A percentile compares a stretch with the other conserved stretches of the same genome.
Evolutionary conservation across 2,888 invertebrate genomes (phyloP).

Genomic region (Luperina nickerlii): DNA sequence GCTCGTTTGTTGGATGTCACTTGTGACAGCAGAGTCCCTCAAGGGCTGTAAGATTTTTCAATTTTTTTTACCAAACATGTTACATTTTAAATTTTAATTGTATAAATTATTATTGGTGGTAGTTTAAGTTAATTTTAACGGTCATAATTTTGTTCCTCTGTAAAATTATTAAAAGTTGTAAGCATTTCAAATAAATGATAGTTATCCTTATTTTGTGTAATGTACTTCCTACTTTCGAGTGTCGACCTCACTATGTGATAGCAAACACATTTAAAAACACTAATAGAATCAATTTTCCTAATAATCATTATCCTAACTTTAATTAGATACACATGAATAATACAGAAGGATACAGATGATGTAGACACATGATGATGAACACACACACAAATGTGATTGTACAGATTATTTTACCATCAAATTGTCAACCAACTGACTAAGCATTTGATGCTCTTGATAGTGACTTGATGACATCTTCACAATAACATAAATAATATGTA

Average conservation of each 20-base stretch:
- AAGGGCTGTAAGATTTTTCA: too few species aligned
- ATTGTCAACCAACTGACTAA: slow-evolving; percentile 11
- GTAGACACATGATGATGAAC: not conserved
- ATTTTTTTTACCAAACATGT: not conserved
- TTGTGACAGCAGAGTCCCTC: not conserved
- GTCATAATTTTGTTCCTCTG: not conserved
- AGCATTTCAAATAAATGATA: not conserved
- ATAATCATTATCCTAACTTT: slow-evolving; percentile 24
- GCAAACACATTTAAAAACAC: slow-evolving; percentile 34
- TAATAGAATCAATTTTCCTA: slow-evolving; percentile 40
- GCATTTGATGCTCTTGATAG: not conserved
- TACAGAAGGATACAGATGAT: not conserved
- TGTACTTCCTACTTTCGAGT: slow-evolving; percentile 1
- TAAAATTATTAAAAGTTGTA: not conserved
- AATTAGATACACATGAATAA: not conserved
- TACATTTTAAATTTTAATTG: not conserved
- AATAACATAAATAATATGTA: not conserved
- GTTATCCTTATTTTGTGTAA: not conserved
- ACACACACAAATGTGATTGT: not conserved
- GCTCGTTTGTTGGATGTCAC: too few species aligned
- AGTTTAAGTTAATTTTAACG: not conserved
- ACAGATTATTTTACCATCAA: not conserved
- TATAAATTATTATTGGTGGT: not conserved
- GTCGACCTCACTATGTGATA: not conserved
- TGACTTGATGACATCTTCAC: not conserved